Conservation (phyloP, 1,140 invertebrate genomes). For the Harpegnathos saltator region DNA sequence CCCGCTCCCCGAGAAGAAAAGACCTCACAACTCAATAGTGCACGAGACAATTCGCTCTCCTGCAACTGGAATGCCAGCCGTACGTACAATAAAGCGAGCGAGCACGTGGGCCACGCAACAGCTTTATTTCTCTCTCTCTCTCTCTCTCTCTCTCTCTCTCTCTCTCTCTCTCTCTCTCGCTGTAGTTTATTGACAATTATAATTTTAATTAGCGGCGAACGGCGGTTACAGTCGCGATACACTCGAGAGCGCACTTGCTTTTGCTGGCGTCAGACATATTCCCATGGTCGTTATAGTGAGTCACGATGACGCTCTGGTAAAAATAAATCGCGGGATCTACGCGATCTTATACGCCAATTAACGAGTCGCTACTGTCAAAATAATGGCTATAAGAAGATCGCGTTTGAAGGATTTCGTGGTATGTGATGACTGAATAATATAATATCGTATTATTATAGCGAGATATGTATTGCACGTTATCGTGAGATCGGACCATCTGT, state of each 20-base stretch:
- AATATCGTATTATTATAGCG: no score
- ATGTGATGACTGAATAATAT: neutral
- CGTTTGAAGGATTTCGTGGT: neutral
- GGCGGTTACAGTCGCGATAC: neutral
- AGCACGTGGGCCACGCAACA: neutral
- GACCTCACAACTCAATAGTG: neutral
- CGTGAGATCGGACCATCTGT: no score
- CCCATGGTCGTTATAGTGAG: neutral
- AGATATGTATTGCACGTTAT: no score
- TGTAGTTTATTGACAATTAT: slow-evolving; percentile 44
- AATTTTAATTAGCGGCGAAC: slow-evolving; percentile 47
- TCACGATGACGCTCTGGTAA: slow-evolving; percentile 28
- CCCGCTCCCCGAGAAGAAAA: no score
- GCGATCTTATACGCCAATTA: neutral
- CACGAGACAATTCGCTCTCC: slow-evolving; percentile 21
- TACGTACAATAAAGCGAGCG: neutral
- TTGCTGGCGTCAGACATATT: neutral
- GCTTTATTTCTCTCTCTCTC: no score
- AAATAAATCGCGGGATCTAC: slow-evolving; percentile 44
- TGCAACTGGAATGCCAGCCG: neutral
- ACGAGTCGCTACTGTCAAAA: neutral
- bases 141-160: no score
- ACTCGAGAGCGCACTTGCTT: neutral
- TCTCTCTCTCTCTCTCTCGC: no score
- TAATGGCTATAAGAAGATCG: neutral